Percentiles rank a stretch among this genome's conserved stretches.
Conservation (phyloP, 2,888 invertebrate genomes). For the Aelia acuminata region DNA sequence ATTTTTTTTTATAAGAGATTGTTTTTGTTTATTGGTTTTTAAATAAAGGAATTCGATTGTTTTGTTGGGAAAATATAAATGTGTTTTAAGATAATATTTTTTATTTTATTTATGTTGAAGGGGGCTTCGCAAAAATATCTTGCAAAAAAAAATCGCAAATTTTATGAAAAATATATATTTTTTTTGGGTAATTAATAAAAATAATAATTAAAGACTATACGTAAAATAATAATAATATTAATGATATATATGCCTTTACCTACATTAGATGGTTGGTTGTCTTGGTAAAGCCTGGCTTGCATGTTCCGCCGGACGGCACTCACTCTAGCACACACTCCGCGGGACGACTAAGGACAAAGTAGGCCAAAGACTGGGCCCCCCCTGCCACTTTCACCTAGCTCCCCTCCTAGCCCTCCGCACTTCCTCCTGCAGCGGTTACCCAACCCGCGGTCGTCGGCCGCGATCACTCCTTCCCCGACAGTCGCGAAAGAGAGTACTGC, state of each 20-base stretch:
- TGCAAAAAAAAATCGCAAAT: neutral
- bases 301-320: slow-evolving; percentile 61
- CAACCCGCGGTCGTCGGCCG: slow-evolving; percentile 41
- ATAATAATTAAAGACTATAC: neutral
- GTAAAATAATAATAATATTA: no score
- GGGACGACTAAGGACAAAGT: slow-evolving; percentile 58
- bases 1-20: neutral
- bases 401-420: slow-evolving; percentile 54
- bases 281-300: slow-evolving; percentile 55
- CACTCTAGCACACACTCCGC: slow-evolving; percentile 62
- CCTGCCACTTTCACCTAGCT: slow-evolving; percentile 64
- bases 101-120: no score
- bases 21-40: neutral
- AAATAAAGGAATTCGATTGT: no score
- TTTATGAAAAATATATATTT: no score
- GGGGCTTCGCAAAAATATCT: neutral
- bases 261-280: slow-evolving; percentile 59
- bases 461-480: neutral
- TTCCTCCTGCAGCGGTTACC: slow-evolving; percentile 53
- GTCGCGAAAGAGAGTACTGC: slow-evolving; percentile 14
- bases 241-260: slow-evolving; percentile 55
- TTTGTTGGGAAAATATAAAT: no score
- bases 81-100: no score
- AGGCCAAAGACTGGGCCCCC: slow-evolving; percentile 65
- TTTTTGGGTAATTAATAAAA: neutral